Conservation (phyloP, 2,797 vertebrate species). For the Aeoliscus strigatus region DNA sequence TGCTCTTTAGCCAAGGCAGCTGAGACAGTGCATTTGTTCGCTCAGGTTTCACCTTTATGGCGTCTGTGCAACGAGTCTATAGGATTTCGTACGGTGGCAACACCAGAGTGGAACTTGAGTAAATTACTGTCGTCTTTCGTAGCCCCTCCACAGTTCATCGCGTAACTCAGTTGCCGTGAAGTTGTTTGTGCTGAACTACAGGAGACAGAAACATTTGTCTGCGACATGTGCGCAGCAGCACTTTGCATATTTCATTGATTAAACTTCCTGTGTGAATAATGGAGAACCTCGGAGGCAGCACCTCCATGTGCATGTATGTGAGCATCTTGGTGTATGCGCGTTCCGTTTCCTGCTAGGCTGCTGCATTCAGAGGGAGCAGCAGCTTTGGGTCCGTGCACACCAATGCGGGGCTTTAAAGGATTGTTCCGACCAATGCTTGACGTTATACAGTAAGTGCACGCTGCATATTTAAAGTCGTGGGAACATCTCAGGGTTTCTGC, state of each 20-base stretch:
- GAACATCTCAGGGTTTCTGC: constrained; percentile 10
- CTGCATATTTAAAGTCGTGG: constrained; percentile 14
- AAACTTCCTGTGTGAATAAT: constrained; percentile 68
- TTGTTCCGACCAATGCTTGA: constrained; percentile 14
- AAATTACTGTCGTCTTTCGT: too few relatives aligned
- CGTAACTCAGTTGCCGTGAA: constrained; percentile 11
- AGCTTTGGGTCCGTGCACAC: background rate
- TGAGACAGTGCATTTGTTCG: too few relatives aligned
- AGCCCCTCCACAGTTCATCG: constrained; percentile 6
- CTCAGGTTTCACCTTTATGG: too few relatives aligned
- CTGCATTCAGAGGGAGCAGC: background rate
- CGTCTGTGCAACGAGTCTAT: too few relatives aligned
- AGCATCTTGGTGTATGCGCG: constrained; percentile 24
- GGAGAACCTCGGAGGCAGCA: constrained; percentile 37
- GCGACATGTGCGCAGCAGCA: constrained; percentile 37
- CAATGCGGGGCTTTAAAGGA: constrained; percentile 2
- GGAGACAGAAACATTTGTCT: constrained; percentile 48
- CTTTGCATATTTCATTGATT: constrained; percentile 71
- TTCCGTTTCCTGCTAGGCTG: constrained; percentile 8
- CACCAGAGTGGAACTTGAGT: too few relatives aligned
- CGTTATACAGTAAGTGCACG: constrained; percentile 28
- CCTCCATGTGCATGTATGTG: constrained; percentile 28
- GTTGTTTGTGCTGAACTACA: constrained; percentile 41
- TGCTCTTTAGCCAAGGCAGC: constrained; percentile 9
- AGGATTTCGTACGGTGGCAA: too few relatives aligned